These are phyloP conservation scores for Alviniconcha strummeri DNA, from an alignment of 2,888 invertebrate genomes.

Conservation along the genomic window DNA sequence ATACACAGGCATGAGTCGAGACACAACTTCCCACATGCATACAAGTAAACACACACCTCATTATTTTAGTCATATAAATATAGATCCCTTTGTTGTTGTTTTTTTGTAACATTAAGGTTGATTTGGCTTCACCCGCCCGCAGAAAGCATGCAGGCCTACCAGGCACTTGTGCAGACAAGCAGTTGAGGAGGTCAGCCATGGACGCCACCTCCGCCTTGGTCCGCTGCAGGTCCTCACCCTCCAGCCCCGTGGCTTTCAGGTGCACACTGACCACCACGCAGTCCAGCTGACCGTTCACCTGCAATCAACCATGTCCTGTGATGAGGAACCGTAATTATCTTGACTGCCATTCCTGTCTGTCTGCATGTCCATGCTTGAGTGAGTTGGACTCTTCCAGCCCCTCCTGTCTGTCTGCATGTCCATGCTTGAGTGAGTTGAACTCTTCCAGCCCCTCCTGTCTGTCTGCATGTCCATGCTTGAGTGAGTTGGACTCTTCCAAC, in stretches of 20 bases:
- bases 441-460: no score
- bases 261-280: slow-evolving; percentile 64
- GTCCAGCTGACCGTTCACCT: slow-evolving; percentile 58
- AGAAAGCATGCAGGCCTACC: slow-evolving; percentile 37
- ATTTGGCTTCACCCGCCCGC: not conserved
- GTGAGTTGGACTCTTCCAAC: no score
- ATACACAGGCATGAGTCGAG: not conserved
- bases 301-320: slow-evolving; percentile 12
- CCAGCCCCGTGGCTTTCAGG: slow-evolving; percentile 58
- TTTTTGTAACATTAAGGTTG: no score
- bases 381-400: no score
- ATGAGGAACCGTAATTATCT: no score
- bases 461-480: no score
- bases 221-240: slow-evolving; percentile 50
- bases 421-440: no score
- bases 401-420: no score
- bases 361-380: no score
- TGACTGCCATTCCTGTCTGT: no score
- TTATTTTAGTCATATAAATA: no score
- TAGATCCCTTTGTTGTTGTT: no score
- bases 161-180: slow-evolving; percentile 53
- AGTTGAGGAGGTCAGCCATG: slow-evolving; percentile 53
- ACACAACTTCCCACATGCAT: not conserved
- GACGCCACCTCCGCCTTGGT: slow-evolving; percentile 53
- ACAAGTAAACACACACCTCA: not conserved